These are phyloP conservation scores for Actinernus sp. DNA, from an alignment of 92 coral and sea anemone genomes.

Conservation along the genomic window DNA sequence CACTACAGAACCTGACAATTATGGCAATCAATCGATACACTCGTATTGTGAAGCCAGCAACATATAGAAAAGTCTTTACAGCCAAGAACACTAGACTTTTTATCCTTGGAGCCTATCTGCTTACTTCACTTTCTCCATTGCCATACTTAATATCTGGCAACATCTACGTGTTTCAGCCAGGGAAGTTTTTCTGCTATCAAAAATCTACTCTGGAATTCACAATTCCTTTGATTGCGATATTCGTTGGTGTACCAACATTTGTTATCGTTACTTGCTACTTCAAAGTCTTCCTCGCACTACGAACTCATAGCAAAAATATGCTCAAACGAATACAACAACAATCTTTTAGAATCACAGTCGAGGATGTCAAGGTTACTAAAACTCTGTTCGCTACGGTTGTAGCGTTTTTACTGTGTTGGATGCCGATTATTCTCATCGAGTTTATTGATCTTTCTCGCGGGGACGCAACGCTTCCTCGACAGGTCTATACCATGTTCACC, in stretches of 20 bases:
- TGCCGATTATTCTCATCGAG: conserved; percentile 50
- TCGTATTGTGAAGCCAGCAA: conserved; percentile 56
- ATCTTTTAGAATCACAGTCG: conserved; percentile 27
- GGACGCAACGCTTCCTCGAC: conserved; percentile 33
- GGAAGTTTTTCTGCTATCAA: conserved; percentile 40
- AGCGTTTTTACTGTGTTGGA: conserved; percentile 58
- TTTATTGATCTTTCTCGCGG: conserved; percentile 29
- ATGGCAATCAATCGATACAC: conserved; percentile 64
- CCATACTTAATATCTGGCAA: conserved; percentile 28
- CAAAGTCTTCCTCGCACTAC: conserved; percentile 50
- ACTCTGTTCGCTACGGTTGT: conserved; percentile 9
- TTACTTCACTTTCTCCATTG: conserved; percentile 1
- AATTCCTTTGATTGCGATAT: conserved; percentile 16
- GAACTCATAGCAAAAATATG: conserved; percentile 38
- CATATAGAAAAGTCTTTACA: conserved; percentile 49
- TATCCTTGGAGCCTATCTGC: neutral
- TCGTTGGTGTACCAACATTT: conserved; percentile 42
- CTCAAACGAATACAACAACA: conserved; percentile 10
- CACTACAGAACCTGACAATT: conserved; percentile 48
- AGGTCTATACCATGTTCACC: conserved; percentile 45
- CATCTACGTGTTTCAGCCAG: conserved; percentile 34
- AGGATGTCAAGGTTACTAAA: conserved; percentile 28
- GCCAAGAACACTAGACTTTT: conserved; percentile 11
- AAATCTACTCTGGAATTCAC: conserved; percentile 11
- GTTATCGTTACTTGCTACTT: conserved; percentile 44